Percentiles rank a stretch among this genome's conserved stretches.
phyloP scores from a whole-genome alignment of 2,888 invertebrate genomes.

The Iselma pallidipennis region DNA sequence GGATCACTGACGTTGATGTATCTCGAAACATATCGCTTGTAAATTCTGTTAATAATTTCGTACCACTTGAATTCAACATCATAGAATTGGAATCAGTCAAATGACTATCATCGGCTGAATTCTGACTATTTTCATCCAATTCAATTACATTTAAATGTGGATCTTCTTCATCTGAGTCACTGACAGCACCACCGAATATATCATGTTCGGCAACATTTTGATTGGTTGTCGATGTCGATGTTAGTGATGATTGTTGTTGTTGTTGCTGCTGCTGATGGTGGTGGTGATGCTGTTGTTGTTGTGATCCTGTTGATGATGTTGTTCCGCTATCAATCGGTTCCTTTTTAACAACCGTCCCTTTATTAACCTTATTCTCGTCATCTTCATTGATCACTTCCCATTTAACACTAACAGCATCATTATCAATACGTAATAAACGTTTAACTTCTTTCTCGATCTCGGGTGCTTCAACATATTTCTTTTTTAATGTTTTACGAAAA shows the following conservation, averaged over 20 bases:
- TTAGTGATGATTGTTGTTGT: background rate
- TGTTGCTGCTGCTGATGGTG: background rate
- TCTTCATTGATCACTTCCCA: conserved; percentile 92
- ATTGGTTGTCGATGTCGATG: conserved; percentile 41
- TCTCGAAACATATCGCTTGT: conserved; percentile 64
- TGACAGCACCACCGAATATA: conserved; percentile 91
- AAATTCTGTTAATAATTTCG: conserved; percentile 63
- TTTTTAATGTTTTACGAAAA: conserved; percentile 92
- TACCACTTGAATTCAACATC: conserved; percentile 54
- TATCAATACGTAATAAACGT: conserved; percentile 84
- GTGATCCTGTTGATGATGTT: background rate
- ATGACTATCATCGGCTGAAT: conserved; percentile 74
- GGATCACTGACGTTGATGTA: conserved; percentile 47
- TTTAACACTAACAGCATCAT: conserved; percentile 84
- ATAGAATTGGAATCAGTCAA: conserved; percentile 71
- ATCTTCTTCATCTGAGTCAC: conserved; percentile 83
- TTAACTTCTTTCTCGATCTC: conserved; percentile 99
- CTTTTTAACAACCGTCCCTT: conserved; percentile 53
- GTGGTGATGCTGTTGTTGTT: conserved; percentile 20
- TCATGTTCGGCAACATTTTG: conserved; percentile 70
- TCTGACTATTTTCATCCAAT: conserved; percentile 76
- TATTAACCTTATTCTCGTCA: conserved; percentile 65
- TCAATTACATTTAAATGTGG: conserved; percentile 72
- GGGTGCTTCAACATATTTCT: conserved; percentile 96
- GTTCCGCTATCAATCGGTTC: conserved; percentile 46